phyloP scores from a whole-genome alignment of 2,888 invertebrate species.

The Archaeoteleia sp. region DNA sequence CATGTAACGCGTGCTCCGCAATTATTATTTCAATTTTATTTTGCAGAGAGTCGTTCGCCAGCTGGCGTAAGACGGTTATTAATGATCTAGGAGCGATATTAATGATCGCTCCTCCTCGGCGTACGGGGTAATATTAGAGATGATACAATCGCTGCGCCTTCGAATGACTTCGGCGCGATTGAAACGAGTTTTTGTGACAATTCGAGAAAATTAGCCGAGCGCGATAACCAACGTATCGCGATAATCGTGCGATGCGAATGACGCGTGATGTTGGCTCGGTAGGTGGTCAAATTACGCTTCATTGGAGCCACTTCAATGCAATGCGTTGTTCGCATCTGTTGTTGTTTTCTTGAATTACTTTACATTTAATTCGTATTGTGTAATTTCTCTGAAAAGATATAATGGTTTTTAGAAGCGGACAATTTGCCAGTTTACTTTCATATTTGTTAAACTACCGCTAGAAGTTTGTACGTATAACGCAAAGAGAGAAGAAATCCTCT shows the following conservation, averaged over 20 bases:
- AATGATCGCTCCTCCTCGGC: slow-evolving; percentile 7
- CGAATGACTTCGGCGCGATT: slow-evolving; percentile 3
- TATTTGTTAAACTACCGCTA: neutral
- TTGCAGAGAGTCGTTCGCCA: neutral
- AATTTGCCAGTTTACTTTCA: too few relatives aligned
- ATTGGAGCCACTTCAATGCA: neutral
- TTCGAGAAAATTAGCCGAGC: slow-evolving; percentile 4
- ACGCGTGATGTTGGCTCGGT: slow-evolving; percentile 52
- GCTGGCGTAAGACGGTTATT: slow-evolving; percentile 1
- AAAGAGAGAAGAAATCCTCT: slow-evolving; percentile 1
- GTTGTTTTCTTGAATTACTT: neutral
- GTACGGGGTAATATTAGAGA: neutral
- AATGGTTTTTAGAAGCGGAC: neutral
- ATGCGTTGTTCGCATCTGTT: too few relatives aligned
- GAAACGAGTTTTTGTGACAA: slow-evolving; percentile 10
- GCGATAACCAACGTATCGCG: too few relatives aligned
- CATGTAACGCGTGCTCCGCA: too few relatives aligned
- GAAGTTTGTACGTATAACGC: neutral
- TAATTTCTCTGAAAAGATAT: neutral
- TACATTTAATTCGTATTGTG: neutral
- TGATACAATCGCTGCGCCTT: neutral
- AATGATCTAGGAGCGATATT: slow-evolving; percentile 13
- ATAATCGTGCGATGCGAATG: neutral
- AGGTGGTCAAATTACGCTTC: slow-evolving; percentile 19
- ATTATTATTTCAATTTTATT: neutral